Evolutionary conservation across 2,797 vertebrate genomes (phyloP).

Genomic region (Sorex maritimensis): DNA sequence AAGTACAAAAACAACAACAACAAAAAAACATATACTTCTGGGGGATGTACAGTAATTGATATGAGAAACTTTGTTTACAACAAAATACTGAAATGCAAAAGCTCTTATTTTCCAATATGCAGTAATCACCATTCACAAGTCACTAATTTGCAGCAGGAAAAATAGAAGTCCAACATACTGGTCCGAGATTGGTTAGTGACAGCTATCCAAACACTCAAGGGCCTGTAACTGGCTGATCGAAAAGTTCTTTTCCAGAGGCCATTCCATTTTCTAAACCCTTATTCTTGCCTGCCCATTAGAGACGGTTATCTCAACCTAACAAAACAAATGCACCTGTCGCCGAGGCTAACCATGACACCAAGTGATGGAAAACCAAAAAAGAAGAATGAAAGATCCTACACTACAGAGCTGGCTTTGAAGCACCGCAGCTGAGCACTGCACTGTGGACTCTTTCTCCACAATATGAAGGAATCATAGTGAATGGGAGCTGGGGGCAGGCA

Average conservation of each 20-base stretch:
- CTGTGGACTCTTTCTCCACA: neutral
- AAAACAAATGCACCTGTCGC: neutral
- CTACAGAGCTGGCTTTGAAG: neutral
- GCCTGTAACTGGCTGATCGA: neutral
- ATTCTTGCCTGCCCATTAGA: neutral
- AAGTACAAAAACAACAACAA: conserved; percentile 20
- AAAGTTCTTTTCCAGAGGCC: neutral
- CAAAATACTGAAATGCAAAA: conserved; percentile 15
- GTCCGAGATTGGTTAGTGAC: neutral
- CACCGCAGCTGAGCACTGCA: neutral
- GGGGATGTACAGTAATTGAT: neutral
- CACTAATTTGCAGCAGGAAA: neutral
- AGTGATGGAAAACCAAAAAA: neutral
- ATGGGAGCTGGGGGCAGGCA: neutral
- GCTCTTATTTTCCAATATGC: neutral
- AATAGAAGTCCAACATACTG: conserved; percentile 34
- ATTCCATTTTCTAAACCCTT: neutral
- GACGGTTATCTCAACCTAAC: neutral
- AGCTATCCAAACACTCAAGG: neutral
- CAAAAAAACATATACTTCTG: neutral
- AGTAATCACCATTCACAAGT: neutral
- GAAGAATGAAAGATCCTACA: neutral
- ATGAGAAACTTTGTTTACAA: conserved; percentile 20
- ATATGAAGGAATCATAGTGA: too few species aligned
- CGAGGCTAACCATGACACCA: neutral